Percentiles rank a stretch among this genome's conserved stretches.
phyloP scores from a whole-genome alignment of 2,113 vertebrate species.

The Cercocebus atys region DNA sequence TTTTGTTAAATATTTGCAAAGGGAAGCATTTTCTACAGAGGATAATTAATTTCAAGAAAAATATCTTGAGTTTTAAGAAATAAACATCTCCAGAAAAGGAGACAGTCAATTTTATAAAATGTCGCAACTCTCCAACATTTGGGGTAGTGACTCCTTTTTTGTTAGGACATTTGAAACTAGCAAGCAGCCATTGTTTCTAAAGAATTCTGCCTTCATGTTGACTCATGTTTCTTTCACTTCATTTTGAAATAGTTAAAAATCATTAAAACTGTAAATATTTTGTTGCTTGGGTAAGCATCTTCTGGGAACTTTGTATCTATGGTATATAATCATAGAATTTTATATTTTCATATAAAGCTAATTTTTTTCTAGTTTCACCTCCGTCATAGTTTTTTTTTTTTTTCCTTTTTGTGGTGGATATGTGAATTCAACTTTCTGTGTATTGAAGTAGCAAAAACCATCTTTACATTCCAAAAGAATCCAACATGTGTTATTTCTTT shows the following conservation, averaged over 20 bases:
- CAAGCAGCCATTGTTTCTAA: slow-evolving; percentile 87
- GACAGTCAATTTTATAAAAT: slow-evolving; percentile 89
- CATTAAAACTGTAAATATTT: slow-evolving; percentile 91
- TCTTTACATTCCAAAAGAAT: slow-evolving; percentile 87
- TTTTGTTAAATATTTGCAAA: slow-evolving; percentile 91
- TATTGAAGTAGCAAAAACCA: slow-evolving; percentile 86
- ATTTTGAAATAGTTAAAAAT: slow-evolving; percentile 85
- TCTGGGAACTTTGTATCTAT: slow-evolving; percentile 93
- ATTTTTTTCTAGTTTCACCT: slow-evolving; percentile 93
- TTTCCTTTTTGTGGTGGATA: slow-evolving; percentile 83
- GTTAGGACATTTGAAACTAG: slow-evolving; percentile 86
- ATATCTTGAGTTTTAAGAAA: slow-evolving; percentile 89
- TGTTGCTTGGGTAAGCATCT: slow-evolving; percentile 91
- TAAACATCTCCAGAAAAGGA: slow-evolving; percentile 89
- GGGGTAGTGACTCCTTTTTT: slow-evolving; percentile 90
- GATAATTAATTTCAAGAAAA: slow-evolving; percentile 90
- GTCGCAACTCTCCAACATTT: slow-evolving; percentile 94
- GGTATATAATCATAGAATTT: slow-evolving; percentile 95
- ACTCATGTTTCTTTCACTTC: slow-evolving; percentile 84
- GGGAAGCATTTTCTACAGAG: slow-evolving; percentile 89
- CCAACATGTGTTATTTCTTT: slow-evolving; percentile 86
- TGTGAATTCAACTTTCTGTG: slow-evolving; percentile 88
- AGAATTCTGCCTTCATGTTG: slow-evolving; percentile 79
- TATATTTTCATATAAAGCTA: slow-evolving; percentile 95
- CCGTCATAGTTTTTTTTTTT: slow-evolving; percentile 83